Base-by-base conservation (phyloP, 2,888 invertebrate genomes). In the Fabriciana adippe region DNA sequence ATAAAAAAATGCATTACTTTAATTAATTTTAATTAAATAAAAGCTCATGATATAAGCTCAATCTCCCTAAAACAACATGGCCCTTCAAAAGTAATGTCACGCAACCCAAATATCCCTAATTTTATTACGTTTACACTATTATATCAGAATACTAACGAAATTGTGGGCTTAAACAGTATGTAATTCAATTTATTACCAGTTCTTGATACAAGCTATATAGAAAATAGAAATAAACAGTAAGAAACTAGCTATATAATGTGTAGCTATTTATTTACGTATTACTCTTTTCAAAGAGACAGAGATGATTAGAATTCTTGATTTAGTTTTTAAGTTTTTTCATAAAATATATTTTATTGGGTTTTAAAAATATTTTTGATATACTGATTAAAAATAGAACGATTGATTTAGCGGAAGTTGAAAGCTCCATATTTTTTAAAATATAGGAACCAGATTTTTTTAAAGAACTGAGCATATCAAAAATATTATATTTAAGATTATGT, bases 31-130 rank as follows among this genome's bases (percentile, higher is more conserved):
- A 35, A 55, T 55, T 55, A 55, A 26, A 26, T 53, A 53, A 53
- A 26, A 53, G 55, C 35, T 35, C 55, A 3, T 55, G 31, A 55
- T 31, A 31, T 55, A 35, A 31, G 35, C 55, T 31, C 31, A 31
- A 55, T 35, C 35, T 55, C n/a, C 55, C 55, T 55, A 55, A 55
- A 55, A 31, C 55, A 55, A 55, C 55, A 35, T 35, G 55, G 55
- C n/a, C 35, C 55, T 55, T 55, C 8, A 15, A 31, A 55, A 55
- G 16, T 55, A n/a, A 55, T 55, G 55, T 35, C 55, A 55, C 31
- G n/a, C 55, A 55, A 55, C 31, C 55, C 55, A 31, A 21, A 31
- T 31, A 8, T 55, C 35, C 55, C n/a, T 55, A 55, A 55, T 55
- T 55, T 53, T 55, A 15, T 55, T n/a, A 55, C 55, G 8, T 55